Percentiles rank a stretch among this genome's conserved stretches.
These are phyloP conservation scores for Mormyrus hasselquistii DNA, from an alignment of 2,797 vertebrate species.

Conservation along the genomic window DNA sequence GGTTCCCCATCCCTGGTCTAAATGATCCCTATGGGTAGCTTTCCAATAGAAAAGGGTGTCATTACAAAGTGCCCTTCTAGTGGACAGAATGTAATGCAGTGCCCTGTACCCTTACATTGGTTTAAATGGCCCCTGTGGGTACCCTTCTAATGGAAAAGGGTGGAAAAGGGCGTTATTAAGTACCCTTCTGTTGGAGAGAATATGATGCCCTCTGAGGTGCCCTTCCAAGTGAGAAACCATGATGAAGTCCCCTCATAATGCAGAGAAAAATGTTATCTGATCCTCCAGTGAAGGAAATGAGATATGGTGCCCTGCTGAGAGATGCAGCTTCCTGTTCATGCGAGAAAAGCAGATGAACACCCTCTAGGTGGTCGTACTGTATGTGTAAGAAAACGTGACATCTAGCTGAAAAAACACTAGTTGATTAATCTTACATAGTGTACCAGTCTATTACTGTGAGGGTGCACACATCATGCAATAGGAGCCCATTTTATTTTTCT, in stretches of 20 bases:
- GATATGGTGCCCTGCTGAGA: background rate
- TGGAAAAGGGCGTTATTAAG: background rate
- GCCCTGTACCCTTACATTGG: background rate
- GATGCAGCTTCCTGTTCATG: background rate
- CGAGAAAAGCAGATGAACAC: background rate
- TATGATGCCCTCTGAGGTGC: background rate
- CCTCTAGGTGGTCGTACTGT: background rate
- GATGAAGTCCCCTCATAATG: background rate
- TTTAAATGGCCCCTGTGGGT: background rate
- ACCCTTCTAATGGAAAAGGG: background rate
- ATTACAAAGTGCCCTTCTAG: background rate
- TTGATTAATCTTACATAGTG: background rate
- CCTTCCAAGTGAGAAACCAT: background rate
- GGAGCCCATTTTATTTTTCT: background rate
- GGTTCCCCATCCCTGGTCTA: background rate
- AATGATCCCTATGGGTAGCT: background rate
- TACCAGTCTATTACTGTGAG: background rate
- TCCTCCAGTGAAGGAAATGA: background rate
- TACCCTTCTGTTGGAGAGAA: background rate
- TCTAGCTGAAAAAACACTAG: background rate
- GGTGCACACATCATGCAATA: background rate
- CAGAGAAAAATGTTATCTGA: background rate
- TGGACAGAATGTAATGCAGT: background rate
- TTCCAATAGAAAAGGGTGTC: background rate
- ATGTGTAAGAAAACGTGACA: background rate